Base-by-base conservation (phyloP, 2,888 invertebrate genomes). In the Hetaerina titia region DNA sequence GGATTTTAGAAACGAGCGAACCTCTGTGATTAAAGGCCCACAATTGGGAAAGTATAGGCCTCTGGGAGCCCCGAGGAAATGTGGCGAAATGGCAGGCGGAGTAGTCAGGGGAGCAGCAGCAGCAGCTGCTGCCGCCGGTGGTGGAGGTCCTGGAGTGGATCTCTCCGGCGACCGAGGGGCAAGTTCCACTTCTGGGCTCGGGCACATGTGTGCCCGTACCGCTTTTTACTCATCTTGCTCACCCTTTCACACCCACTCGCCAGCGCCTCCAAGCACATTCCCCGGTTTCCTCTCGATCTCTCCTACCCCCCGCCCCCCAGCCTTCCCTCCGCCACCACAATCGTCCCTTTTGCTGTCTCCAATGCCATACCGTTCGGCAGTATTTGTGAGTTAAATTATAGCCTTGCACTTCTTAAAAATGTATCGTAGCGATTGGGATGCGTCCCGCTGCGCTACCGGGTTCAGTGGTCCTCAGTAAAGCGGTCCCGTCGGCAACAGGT, bases 171-270 rank as follows among this genome's bases (percentile, higher is more conserved):
- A 69, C 9, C 25, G 1, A 25, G 31, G 81, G 58, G 57, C n/a
- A 57, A 89, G 89, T 56, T 22, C 56, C 92, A 69, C 92, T 69
- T 74, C n/a, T 69, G 69, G 64, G 56, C 92, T 64, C 92, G 69
- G n/a, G 31, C 13, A 56, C 11, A 57, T 89, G 89, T 56, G 64
- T 31, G 63, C 45, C 25, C 19, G 74, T 57, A n/a, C 25, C 45
- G 1, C 45, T 45, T 45, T 45, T 45, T 45, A 45, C 45, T 45
- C 45, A 2, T 45, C 45, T 45, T 4, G 45, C 45, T 45, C 45
- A 45, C 1, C 1, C 45, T 4, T 45, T 45, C 45, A 45, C 45
- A 45, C 45, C 4, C 45, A 4, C 45, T 2, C 45, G 45, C 45
- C 45, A 2, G 45, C 15, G 15, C 7, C n/a, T n/a, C n/a, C n/a